Conservation (phyloP, 2,113 vertebrate species). For the Dendrocopos noguchii region DNA sequence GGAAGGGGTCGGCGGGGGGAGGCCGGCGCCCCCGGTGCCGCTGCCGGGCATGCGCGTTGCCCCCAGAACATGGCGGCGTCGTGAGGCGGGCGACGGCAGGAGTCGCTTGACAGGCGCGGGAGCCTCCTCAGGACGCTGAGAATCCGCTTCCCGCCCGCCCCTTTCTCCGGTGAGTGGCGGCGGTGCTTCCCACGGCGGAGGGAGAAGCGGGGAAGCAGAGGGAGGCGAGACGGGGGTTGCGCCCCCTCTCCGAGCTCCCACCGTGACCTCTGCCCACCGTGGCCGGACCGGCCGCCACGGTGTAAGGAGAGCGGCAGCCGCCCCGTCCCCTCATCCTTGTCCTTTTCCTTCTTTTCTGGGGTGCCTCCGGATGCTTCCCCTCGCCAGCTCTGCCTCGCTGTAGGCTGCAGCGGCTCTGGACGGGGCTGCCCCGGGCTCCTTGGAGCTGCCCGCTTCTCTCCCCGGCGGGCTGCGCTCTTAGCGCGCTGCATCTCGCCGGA, state of each 20-base stretch:
- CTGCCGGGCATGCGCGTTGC: constrained; percentile 75
- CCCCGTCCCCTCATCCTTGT: too few species aligned
- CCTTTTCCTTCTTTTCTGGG: too few species aligned
- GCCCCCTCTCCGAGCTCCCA: not conserved
- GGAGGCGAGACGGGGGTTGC: not conserved
- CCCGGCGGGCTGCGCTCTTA: not conserved
- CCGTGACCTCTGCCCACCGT: not conserved
- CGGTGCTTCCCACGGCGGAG: not conserved
- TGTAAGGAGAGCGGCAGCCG: too few species aligned
- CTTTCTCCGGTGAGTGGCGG: constrained; percentile 24
- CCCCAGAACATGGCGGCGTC: constrained; percentile 76
- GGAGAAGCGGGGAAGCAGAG: not conserved
- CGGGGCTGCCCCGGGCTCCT: not conserved
- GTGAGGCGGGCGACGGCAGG: constrained; percentile 12
- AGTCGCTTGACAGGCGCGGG: constrained; percentile 30
- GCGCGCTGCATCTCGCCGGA: not conserved
- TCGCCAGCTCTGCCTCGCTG: too few species aligned
- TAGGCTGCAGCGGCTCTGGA: not conserved
- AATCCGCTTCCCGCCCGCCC: not conserved
- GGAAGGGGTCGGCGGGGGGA: not conserved
- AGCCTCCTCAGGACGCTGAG: not conserved
- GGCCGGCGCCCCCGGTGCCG: constrained; percentile 33
- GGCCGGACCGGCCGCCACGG: not conserved
- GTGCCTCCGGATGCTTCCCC: not conserved
- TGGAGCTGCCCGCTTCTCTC: not conserved